Percentiles rank a stretch among this genome's conserved stretches.
These are phyloP conservation scores for Oryzias melastigma DNA, from an alignment of 2,113 vertebrate genomes.

Conservation along the genomic window DNA sequence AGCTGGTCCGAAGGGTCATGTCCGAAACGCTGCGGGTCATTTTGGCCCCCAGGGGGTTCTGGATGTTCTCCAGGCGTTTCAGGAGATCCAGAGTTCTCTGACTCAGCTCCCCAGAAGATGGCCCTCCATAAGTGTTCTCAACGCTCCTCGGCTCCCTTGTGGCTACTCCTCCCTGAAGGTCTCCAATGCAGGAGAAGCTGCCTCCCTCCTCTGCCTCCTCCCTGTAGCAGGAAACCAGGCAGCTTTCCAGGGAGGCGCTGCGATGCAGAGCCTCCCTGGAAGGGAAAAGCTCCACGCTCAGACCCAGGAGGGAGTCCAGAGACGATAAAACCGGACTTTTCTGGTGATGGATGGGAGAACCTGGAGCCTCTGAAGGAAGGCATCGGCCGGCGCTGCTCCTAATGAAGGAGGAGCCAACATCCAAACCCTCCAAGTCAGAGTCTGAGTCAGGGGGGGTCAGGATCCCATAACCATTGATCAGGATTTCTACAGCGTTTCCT, in stretches of 20 bases:
- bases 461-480: constrained; percentile 75
- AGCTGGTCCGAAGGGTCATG: constrained; percentile 85
- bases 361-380: constrained; percentile 36
- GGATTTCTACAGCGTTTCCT: constrained; percentile 81
- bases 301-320: constrained; percentile 86
- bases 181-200: constrained; percentile 79
- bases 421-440: constrained; percentile 30
- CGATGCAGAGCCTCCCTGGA: constrained; percentile 84
- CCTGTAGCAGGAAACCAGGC: constrained; percentile 83
- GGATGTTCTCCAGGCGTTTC: constrained; percentile 93
- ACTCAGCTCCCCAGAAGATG: constrained; percentile 86
- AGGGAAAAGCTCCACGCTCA: constrained; percentile 84
- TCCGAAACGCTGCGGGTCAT: constrained; percentile 96
- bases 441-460: constrained; percentile 73
- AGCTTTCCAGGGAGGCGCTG: constrained; percentile 90
- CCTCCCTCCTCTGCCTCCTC: constrained; percentile 77
- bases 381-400: constrained; percentile 11
- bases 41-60: constrained; percentile 84
- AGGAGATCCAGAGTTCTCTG: constrained; percentile 93
- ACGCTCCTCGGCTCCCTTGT: constrained; percentile 8
- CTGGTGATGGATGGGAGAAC: neutral
- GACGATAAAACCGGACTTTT: constrained; percentile 78
- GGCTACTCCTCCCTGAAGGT: constrained; percentile 1
- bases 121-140: constrained; percentile 66
- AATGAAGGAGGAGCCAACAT: constrained; percentile 34